A percentile compares a stretch with the other conserved stretches of the same genome.
Conservation (phyloP, 2,797 vertebrate species). For the Cyprinodon diabolis region DNA sequence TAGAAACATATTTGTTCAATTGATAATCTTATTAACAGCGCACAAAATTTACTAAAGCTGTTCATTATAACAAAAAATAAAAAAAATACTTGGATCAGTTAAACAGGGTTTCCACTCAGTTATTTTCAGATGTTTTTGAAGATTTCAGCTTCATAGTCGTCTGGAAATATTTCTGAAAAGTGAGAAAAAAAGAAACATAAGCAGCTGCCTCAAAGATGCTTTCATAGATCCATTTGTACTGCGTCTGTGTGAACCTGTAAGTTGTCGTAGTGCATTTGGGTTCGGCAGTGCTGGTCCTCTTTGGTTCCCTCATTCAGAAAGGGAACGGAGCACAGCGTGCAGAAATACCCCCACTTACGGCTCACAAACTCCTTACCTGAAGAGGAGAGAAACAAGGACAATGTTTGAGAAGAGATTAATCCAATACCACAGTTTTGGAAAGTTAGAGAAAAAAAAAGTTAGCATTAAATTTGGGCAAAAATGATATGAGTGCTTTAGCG, state of each 20-base stretch:
- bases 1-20: not conserved
- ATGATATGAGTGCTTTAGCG: not conserved
- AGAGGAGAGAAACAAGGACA: not conserved
- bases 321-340: slow-evolving; percentile 87
- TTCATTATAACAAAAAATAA: too few species aligned
- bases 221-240: not conserved
- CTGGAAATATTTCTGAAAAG: slow-evolving; percentile 59
- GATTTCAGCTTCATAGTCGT: slow-evolving; percentile 23
- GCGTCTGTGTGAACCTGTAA: slow-evolving; percentile 78
- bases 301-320: slow-evolving; percentile 80
- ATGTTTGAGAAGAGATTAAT: not conserved
- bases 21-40: not conserved
- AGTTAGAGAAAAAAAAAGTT: not conserved
- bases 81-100: slow-evolving; percentile 29
- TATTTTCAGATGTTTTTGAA: not conserved
- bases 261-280: slow-evolving; percentile 82
- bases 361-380: slow-evolving; percentile 57
- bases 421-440: not conserved
- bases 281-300: slow-evolving; percentile 85
- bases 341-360: slow-evolving; percentile 67
- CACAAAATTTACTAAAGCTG: too few species aligned
- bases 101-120: slow-evolving; percentile 10
- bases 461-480: not conserved
- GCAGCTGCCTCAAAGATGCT: not conserved
- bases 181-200: not conserved